Conservation (phyloP, 2,113 vertebrate species). For the Formicarius rufipectus region DNA sequence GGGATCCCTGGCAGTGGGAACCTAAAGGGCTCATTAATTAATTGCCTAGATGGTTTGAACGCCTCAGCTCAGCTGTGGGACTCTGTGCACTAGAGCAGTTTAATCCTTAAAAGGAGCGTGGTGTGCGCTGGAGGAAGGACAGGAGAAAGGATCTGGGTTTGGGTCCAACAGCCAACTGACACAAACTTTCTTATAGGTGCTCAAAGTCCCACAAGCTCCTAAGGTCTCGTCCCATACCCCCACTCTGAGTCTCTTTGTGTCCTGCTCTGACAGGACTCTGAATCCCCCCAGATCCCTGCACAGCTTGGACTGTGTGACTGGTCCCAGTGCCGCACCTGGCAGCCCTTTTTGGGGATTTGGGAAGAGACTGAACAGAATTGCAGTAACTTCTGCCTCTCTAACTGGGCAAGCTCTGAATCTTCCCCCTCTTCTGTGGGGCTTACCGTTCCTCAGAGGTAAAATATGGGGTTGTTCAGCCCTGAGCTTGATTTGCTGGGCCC, state of each 20-base stretch:
- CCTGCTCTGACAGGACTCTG: rapidly evolving
- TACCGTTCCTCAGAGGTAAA: neutral
- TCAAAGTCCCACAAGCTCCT: neutral
- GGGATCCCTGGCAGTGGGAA: neutral
- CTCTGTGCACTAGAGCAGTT: neutral
- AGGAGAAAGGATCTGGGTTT: rapidly evolving
- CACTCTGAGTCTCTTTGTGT: neutral
- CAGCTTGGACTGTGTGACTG: neutral
- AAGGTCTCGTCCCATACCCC: rapidly evolving
- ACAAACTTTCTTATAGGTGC: neutral
- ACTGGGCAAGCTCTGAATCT: neutral
- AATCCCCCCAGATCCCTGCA: neutral
- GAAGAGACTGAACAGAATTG: neutral
- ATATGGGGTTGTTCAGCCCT: rapidly evolving
- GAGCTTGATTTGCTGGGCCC: neutral
- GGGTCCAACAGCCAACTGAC: neutral
- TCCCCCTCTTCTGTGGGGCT: neutral
- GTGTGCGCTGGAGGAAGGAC: neutral
- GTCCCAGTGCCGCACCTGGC: neutral
- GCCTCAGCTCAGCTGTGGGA: neutral
- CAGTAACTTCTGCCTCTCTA: neutral
- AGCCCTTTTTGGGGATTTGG: neutral
- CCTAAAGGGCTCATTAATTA: neutral
- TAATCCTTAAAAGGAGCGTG: slow-evolving; percentile 3
- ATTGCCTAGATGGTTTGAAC: neutral